A percentile compares a stretch with the other conserved stretches of the same genome.
Evolutionary conservation across 1,140 invertebrate species (phyloP).

Genomic region (Coptotermes formosanus): DNA sequence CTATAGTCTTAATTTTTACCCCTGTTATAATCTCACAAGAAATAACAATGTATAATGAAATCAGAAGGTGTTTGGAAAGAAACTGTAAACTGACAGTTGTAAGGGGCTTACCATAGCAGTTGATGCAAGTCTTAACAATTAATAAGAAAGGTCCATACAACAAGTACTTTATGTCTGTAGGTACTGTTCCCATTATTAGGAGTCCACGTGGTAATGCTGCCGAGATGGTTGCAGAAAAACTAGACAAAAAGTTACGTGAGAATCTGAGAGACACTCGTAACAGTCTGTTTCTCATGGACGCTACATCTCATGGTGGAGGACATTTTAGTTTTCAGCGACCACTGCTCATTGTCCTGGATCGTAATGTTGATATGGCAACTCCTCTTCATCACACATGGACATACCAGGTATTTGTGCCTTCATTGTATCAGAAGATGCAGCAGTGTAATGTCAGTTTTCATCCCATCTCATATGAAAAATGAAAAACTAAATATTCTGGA

Average conservation of each 20-base stretch:
- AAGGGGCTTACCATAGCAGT: too few relatives aligned
- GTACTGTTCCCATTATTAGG: slow-evolving; percentile 92
- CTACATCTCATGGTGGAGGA: slow-evolving; percentile 48
- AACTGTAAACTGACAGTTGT: too few relatives aligned
- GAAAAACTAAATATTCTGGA: too few relatives aligned
- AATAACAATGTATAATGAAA: background rate
- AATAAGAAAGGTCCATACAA: too few relatives aligned
- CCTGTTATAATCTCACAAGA: too few relatives aligned
- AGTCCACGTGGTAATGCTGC: slow-evolving; percentile 95
- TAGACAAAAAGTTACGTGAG: slow-evolving; percentile 96
- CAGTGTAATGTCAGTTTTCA: too few relatives aligned
- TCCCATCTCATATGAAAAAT: too few relatives aligned
- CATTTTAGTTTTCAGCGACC: slow-evolving; percentile 86
- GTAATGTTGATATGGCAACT: slow-evolving; percentile 96
- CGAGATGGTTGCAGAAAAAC: slow-evolving; percentile 95
- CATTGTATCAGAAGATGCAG: too few relatives aligned
- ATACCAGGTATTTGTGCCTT: slow-evolving; percentile 64
- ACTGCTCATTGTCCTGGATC: slow-evolving; percentile 87
- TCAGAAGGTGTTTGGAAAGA: background rate
- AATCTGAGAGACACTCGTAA: slow-evolving; percentile 96
- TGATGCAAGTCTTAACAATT: too few relatives aligned
- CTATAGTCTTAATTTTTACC: too few relatives aligned
- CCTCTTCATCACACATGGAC: slow-evolving; percentile 99
- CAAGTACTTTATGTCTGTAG: slow-evolving; percentile 46
- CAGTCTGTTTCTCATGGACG: slow-evolving; percentile 89